phyloP scores from a whole-genome alignment of 2,797 vertebrate genomes.

The Anguilla pacifica region DNA sequence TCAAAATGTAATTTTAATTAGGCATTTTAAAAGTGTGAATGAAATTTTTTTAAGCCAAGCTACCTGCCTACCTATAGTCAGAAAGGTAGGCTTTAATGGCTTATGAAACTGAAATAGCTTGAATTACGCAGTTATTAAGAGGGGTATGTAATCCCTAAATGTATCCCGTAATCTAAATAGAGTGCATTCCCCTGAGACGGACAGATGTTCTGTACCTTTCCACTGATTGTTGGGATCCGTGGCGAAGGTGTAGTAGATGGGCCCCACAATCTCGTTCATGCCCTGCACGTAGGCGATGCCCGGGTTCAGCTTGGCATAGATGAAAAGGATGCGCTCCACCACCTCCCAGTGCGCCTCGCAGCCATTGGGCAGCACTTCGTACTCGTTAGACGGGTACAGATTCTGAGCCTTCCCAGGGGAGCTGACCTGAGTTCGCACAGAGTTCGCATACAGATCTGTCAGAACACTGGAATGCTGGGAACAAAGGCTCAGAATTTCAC shows the following conservation, averaged over 20 bases:
- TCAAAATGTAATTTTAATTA: neutral
- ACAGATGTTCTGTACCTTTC: constrained; percentile 78
- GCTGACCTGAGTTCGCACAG: constrained; percentile 77
- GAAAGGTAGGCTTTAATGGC: neutral
- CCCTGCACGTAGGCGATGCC: constrained; percentile 98
- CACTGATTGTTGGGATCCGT: constrained; percentile 89
- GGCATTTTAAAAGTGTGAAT: neutral
- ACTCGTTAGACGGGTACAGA: constrained; percentile 82
- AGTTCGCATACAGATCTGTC: neutral
- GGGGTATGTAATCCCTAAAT: neutral
- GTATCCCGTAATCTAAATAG: neutral
- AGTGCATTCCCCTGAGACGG: neutral
- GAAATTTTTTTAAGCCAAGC: neutral
- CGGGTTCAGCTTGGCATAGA: constrained; percentile 97
- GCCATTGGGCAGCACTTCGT: constrained; percentile 86
- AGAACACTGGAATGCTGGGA: neutral
- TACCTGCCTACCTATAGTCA: neutral
- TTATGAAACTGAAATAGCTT: neutral
- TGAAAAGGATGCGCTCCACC: constrained; percentile 96
- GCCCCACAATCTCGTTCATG: constrained; percentile 98
- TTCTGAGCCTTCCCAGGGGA: constrained; percentile 82
- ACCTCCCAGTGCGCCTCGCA: constrained; percentile 98
- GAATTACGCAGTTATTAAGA: neutral
- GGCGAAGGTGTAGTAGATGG: constrained; percentile 97
- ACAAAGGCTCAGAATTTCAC: neutral